Percentiles rank a stretch among this genome's conserved stretches.
These are phyloP conservation scores for Rhagoletis pomonella DNA, from an alignment of 1,140 invertebrate species.

Conservation along the genomic window DNA sequence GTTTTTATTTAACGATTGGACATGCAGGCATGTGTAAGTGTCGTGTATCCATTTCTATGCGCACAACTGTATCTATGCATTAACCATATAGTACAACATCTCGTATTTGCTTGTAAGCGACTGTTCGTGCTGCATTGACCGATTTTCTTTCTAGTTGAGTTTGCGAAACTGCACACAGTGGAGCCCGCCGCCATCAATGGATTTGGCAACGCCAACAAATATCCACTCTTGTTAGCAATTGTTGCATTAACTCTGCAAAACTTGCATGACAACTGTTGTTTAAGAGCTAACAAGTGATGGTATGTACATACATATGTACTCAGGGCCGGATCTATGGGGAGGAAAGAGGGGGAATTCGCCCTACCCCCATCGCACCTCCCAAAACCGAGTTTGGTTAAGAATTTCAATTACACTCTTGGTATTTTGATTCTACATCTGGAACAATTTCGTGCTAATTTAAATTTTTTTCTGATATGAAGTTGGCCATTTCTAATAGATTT, in stretches of 20 bases:
- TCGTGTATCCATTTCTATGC: neutral
- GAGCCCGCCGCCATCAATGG: neutral
- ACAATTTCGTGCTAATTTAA: no score
- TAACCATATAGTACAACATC: no score
- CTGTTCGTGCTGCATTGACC: constrained; percentile 9
- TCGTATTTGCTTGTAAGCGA: neutral
- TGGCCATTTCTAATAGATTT: no score
- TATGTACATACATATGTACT: neutral
- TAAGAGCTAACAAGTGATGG: neutral
- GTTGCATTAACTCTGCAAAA: constrained; percentile 10
- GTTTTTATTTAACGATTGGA: no score
- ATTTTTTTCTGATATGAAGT: no score
- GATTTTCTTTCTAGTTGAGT: constrained; percentile 5
- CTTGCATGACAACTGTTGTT: constrained; percentile 29
- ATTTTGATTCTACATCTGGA: no score
- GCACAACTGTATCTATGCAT: neutral
- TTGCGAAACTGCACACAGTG: constrained; percentile 36
- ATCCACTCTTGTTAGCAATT: neutral
- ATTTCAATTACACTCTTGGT: no score
- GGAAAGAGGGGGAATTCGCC: no score
- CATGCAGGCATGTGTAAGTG: no score
- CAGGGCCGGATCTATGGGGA: neutral
- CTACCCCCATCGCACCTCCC: no score
- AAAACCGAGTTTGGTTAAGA: no score
- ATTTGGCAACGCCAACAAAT: neutral